Conservation (phyloP, 2,113 vertebrate species). For the Chamaea fasciata region DNA sequence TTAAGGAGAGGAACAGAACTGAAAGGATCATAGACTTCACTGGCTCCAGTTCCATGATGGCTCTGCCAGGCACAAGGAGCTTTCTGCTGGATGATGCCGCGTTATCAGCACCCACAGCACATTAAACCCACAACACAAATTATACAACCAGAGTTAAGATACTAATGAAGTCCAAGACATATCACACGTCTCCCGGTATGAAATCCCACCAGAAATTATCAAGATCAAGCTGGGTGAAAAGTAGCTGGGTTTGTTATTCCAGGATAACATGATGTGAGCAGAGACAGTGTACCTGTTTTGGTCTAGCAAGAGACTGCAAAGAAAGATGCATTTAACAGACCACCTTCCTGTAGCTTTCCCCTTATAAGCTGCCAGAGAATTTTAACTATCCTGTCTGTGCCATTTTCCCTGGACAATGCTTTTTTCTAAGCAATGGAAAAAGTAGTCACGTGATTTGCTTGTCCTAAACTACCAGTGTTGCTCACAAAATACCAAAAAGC, state of each 20-base stretch:
- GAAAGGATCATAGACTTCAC: neutral
- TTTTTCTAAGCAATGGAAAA: neutral
- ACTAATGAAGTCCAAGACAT: neutral
- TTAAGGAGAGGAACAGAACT: neutral
- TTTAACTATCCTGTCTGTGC: neutral
- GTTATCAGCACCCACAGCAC: neutral
- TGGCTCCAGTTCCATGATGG: neutral
- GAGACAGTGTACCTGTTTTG: neutral
- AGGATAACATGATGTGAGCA: neutral
- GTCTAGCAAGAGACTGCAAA: neutral
- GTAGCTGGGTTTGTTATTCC: neutral
- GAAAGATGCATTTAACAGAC: neutral
- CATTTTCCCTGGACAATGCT: neutral
- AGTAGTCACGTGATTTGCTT: neutral
- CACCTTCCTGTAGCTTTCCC: neutral
- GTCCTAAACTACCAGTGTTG: neutral
- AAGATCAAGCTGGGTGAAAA: neutral
- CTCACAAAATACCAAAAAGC: neutral
- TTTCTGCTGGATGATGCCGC: neutral
- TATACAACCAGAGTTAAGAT: neutral
- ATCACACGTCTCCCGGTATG: neutral
- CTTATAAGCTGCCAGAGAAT: neutral
- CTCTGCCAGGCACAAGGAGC: neutral
- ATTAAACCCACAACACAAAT: neutral
- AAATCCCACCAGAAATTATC: neutral